These are phyloP conservation scores for Pammene aurita DNA, from an alignment of 2,888 invertebrate species.

Conservation along the genomic window DNA sequence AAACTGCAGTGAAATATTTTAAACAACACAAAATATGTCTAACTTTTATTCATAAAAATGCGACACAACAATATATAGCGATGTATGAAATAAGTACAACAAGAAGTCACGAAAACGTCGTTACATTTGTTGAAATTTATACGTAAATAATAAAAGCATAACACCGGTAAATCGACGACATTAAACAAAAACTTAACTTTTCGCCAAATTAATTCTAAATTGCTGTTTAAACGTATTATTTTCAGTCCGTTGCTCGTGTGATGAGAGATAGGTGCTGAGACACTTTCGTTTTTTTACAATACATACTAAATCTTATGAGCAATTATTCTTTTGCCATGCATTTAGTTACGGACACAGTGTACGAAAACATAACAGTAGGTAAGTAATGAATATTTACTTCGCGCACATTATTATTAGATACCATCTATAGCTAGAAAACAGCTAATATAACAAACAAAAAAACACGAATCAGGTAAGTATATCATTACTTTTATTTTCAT, in stretches of 20 bases:
- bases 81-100: background rate
- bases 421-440: too few relatives aligned
- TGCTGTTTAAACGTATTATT: slow-evolving; percentile 11
- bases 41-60: too few relatives aligned
- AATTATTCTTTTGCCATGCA: slow-evolving; percentile 13
- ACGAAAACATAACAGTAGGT: slow-evolving; percentile 13
- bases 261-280: slow-evolving; percentile 17
- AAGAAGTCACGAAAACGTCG: background rate
- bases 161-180: slow-evolving; percentile 18
- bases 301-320: slow-evolving; percentile 21
- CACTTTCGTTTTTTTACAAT: slow-evolving; percentile 18
- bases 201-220: slow-evolving; percentile 15
- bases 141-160: slow-evolving; percentile 15
- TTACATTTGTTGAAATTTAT: background rate
- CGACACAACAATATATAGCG: too few relatives aligned
- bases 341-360: slow-evolving; percentile 13
- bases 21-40: too few relatives aligned
- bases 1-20: background rate
- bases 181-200: background rate
- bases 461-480: too few relatives aligned
- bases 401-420: background rate
- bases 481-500: too few relatives aligned
- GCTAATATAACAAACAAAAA: too few relatives aligned
- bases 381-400: background rate
- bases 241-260: slow-evolving; percentile 20